Evolutionary conservation across 2,888 invertebrate genomes (phyloP).

Genomic region (Dermolepida albohirtum): DNA sequence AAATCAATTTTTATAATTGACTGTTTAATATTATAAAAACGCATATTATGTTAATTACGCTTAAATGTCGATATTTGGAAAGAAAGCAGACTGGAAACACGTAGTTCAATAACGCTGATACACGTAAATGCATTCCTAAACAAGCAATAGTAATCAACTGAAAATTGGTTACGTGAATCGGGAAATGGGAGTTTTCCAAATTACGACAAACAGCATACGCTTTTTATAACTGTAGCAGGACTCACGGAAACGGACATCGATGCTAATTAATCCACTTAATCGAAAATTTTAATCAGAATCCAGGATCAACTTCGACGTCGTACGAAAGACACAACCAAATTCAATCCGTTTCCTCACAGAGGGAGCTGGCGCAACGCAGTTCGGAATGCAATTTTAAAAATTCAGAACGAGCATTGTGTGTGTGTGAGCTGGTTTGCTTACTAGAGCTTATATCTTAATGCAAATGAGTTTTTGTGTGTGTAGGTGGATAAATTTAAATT

Average conservation of each 20-base stretch:
- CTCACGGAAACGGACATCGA: constrained; percentile 42
- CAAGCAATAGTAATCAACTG: constrained; percentile 53
- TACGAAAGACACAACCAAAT: constrained; percentile 24
- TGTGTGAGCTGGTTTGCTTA: background rate
- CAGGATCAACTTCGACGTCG: background rate
- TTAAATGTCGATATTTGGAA: no score
- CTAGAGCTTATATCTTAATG: no score
- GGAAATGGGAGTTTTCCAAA: constrained; percentile 57
- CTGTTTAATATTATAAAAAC: no score
- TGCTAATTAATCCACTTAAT: constrained; percentile 46
- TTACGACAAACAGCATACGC: constrained; percentile 45
- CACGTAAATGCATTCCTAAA: constrained; percentile 45
- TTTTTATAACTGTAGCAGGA: constrained; percentile 29
- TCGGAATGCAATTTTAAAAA: constrained; percentile 31
- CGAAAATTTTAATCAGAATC: constrained; percentile 45
- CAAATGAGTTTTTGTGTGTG: no score
- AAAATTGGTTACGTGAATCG: constrained; percentile 54
- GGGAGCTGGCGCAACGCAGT: background rate
- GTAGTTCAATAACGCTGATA: no score
- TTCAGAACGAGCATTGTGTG: constrained; percentile 11
- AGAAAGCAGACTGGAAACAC: no score
- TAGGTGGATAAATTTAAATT: no score
- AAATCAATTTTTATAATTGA: no score
- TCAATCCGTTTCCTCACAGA: constrained; percentile 7
- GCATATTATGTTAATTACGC: no score